Percentiles rank a stretch among this genome's conserved stretches.
phyloP scores from a whole-genome alignment of 2,888 invertebrate genomes.

The Patella depressa region DNA sequence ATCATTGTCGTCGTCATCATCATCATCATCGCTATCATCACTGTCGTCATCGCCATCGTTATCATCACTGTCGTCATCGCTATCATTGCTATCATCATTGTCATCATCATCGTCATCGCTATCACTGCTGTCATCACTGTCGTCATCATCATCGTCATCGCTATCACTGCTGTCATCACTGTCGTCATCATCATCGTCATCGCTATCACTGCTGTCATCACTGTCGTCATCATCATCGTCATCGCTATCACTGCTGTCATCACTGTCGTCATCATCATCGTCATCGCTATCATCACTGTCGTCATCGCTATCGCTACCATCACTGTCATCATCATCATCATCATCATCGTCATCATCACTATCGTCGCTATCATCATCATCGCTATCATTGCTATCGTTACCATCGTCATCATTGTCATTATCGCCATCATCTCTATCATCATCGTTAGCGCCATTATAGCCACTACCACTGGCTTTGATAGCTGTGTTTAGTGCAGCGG shows the following conservation, averaged over 20 bases:
- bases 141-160: not conserved
- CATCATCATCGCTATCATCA: not conserved
- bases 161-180: not conserved
- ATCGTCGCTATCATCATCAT: not conserved
- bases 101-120: not conserved
- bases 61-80: not conserved
- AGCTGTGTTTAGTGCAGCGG: no score
- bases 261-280: not conserved
- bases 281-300: not conserved
- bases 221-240: not conserved
- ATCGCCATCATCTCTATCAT: not conserved
- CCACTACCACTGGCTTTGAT: no score
- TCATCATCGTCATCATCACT: not conserved
- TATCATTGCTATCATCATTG: not conserved
- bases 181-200: not conserved
- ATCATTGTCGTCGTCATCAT: not conserved
- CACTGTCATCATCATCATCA: not conserved
- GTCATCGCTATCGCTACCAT: no score
- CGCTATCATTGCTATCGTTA: not conserved
- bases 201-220: not conserved
- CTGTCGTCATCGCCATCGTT: not conserved
- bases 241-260: not conserved
- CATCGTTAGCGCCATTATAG: no score
- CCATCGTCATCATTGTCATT: not conserved
- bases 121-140: not conserved